Evolutionary conservation across 2,113 vertebrate genomes (phyloP), one percentile per base, ranked within the genome.

Genomic region (Panthera uncia): DNA sequence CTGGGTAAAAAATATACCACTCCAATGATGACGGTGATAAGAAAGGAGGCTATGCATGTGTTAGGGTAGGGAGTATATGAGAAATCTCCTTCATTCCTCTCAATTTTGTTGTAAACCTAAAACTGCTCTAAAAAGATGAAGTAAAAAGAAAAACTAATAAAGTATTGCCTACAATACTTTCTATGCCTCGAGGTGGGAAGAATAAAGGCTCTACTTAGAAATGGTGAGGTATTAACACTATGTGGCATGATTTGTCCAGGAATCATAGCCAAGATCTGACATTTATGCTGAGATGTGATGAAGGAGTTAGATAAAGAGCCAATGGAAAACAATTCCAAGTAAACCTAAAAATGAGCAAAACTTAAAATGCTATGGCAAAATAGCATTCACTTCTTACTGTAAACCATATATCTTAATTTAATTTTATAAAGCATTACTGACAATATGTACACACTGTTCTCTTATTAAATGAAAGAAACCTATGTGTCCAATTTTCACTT

Each of bases 381-480:
- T 88, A 66, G 23, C 10, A 74, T 79, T 93, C 83, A 4, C 45
- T 76, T 94, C 50, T 82, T 94, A 50, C 68, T 69, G 50, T 84
- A 87, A 92, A 88, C 36, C 29, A 66, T 74, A 33, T 52, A 18
- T 48, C 91, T 96, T 94, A 86, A 89, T 87, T 85, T 95, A 95
- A 76, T 87, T 81, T 94, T 88, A 92, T 82, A 81, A 91, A 88
- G 19, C 15, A 52, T 63, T 95, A 80, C 79, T 91, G 80, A 94
- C 15, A 81, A 41, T 89, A 66, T 52, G 74, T 57, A 21, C 6
- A 76, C 68, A 76, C 12, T 74, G 45, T 68, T 87, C 31, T 18
- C 50, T 97, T 80, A 88, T 66, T 95, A 94, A 92, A 90, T 87
- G 71, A 95, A 94, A 87, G 33, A 95, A 81, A 81, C 1, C 8